Evolutionary conservation across 1,140 invertebrate species (phyloP).

Genomic region (Lasioglossum albipes): DNA sequence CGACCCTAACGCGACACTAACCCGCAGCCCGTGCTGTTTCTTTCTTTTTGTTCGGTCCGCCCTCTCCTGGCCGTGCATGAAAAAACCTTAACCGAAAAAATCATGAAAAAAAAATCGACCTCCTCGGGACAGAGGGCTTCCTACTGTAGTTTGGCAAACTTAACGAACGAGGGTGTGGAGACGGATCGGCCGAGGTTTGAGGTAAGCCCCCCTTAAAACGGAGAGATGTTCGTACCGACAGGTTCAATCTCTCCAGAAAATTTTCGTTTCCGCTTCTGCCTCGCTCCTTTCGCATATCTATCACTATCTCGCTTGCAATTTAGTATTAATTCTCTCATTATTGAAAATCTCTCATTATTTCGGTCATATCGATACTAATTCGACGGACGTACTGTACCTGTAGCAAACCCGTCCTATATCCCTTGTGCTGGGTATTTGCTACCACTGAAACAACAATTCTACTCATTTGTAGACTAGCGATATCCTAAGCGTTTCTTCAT

Average conservation of each 20-base stretch:
- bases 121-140: slow-evolving; percentile 73
- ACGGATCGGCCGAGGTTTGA: slow-evolving; percentile 61
- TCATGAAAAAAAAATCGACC: slow-evolving; percentile 46
- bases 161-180: slow-evolving; percentile 68
- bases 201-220: slow-evolving; percentile 54
- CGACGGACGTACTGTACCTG: neutral
- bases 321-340: neutral
- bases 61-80: slow-evolving; percentile 52
- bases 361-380: neutral
- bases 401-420: no score
- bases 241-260: slow-evolving; percentile 1
- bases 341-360: neutral
- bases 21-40: slow-evolving; percentile 56
- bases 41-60: slow-evolving; percentile 58
- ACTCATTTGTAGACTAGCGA: no score
- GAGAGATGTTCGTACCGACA: slow-evolving; percentile 30
- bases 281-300: neutral
- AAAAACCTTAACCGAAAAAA: slow-evolving; percentile 58
- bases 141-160: slow-evolving; percentile 78
- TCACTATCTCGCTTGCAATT: neutral
- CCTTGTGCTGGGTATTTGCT: no score
- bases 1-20: slow-evolving; percentile 46
- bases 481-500: no score
- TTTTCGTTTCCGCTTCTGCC: slow-evolving; percentile 1
- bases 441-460: no score